These are phyloP conservation scores for Didymodactylos carnosus DNA, from an alignment of 2,888 invertebrate species.

Conservation along the genomic window DNA sequence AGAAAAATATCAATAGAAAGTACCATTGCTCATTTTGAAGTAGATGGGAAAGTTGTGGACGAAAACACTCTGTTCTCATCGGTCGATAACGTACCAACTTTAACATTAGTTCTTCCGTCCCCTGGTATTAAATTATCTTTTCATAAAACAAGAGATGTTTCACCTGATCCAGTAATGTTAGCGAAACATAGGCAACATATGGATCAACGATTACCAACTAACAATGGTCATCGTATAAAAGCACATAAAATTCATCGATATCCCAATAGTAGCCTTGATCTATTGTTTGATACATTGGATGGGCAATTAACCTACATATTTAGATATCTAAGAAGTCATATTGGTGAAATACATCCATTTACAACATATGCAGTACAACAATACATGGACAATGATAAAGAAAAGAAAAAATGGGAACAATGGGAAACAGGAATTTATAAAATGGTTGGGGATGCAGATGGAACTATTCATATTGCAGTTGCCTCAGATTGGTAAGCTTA, in stretches of 20 bases:
- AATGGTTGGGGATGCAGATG: neutral
- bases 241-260: neutral
- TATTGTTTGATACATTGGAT: neutral
- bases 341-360: neutral
- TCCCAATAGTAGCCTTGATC: neutral
- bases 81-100: neutral
- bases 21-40: neutral
- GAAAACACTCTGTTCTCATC: neutral
- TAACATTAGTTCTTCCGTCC: neutral
- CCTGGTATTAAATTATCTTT: neutral
- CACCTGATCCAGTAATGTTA: neutral
- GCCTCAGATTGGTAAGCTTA: neutral
- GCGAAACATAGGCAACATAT: neutral
- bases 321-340: neutral
- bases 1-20: no score
- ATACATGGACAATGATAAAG: neutral
- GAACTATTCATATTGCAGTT: neutral
- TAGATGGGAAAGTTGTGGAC: neutral
- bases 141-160: neutral
- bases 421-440: neutral
- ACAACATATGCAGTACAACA: neutral
- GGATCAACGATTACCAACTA: neutral
- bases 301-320: neutral
- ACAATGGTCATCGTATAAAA: neutral
- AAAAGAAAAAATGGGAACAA: neutral